phyloP scores from a whole-genome alignment of 2,888 invertebrate species.

The Dryocosmus kuriphilus region DNA sequence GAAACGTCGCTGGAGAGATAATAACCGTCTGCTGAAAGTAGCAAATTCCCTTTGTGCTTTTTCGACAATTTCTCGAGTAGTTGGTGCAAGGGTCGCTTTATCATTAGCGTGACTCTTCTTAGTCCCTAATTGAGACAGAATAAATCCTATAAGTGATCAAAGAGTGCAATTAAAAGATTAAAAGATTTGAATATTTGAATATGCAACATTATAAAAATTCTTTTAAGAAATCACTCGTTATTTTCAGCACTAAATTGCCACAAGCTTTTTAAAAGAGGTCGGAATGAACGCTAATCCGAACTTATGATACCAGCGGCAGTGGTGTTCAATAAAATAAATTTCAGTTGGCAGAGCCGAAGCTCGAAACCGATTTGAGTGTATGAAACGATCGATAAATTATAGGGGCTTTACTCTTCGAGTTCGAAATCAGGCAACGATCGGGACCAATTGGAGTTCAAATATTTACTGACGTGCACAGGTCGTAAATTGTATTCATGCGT shows the following conservation, averaged over 20 bases:
- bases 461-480: slow-evolving; percentile 6
- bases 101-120: background rate
- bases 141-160: background rate
- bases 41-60: background rate
- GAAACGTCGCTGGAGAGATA: background rate
- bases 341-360: background rate
- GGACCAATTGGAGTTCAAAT: slow-evolving; percentile 25
- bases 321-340: slow-evolving; percentile 25
- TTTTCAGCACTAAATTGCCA: slow-evolving; percentile 10
- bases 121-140: background rate
- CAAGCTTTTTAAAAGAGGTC: background rate
- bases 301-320: slow-evolving; percentile 19
- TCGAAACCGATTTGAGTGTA: slow-evolving; percentile 6
- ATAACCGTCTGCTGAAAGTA: background rate
- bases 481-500: slow-evolving; percentile 39
- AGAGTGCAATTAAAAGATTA: background rate
- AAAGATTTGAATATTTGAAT: background rate
- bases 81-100: background rate
- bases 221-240: background rate
- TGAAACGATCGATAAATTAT: slow-evolving; percentile 27
- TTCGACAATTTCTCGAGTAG: background rate
- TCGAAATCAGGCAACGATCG: slow-evolving; percentile 22
- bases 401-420: slow-evolving; percentile 6
- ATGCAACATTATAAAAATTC: background rate
- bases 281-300: slow-evolving; percentile 19